A percentile compares a stretch with the other conserved stretches of the same genome.
These are phyloP conservation scores for Boleophthalmus pectinirostris DNA, from an alignment of 2,113 vertebrate species.

Conservation along the genomic window DNA sequence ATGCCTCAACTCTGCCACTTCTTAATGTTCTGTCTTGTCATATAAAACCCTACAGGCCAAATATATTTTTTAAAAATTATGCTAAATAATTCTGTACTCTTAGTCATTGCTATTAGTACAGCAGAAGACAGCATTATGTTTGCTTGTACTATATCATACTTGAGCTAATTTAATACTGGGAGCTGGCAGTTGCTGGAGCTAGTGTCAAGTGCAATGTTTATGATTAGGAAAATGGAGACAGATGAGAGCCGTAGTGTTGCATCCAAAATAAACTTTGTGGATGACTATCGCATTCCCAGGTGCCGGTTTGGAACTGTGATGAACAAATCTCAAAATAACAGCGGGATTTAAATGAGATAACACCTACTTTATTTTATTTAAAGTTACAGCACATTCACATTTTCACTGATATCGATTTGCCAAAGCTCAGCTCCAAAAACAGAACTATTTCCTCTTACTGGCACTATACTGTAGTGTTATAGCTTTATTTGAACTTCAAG, in stretches of 20 bases:
- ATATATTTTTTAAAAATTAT: background rate
- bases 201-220: background rate
- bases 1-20: no score
- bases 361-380: background rate
- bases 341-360: background rate
- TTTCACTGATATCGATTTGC: background rate
- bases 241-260: background rate
- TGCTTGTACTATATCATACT: background rate
- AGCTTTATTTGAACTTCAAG: background rate
- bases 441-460: background rate
- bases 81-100: background rate
- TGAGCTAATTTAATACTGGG: background rate
- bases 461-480: background rate
- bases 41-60: background rate
- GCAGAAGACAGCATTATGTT: constrained; percentile 1
- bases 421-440: background rate
- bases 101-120: background rate
- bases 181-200: background rate
- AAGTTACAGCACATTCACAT: background rate
- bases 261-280: background rate
- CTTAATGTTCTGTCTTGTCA: background rate
- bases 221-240: background rate
- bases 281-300: background rate
- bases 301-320: background rate
- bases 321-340: constrained; percentile 4